Percentiles rank a stretch among this genome's conserved stretches.
Conservation (phyloP, 2,888 invertebrate genomes). For the Allacma fusca region DNA sequence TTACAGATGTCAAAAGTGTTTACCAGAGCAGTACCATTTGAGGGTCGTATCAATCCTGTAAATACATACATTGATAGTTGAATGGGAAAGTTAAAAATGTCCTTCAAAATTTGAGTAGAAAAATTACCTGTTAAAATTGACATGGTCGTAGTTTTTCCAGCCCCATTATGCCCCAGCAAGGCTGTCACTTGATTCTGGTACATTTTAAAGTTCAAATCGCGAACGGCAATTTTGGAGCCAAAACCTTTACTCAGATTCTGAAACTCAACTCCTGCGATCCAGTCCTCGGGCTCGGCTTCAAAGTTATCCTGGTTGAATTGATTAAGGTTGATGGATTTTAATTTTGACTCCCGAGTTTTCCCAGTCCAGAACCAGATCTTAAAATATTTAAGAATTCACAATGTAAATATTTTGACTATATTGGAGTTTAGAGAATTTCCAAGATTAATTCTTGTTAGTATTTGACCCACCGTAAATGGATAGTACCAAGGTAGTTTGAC, state of each 20-base stretch:
- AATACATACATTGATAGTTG: too few relatives aligned
- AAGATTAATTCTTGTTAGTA: too few relatives aligned
- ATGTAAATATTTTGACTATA: too few relatives aligned
- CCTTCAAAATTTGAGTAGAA: too few relatives aligned
- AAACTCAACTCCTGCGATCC: slow-evolving; percentile 64
- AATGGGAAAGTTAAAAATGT: too few relatives aligned
- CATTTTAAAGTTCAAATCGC: slow-evolving; percentile 72
- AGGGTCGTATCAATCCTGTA: slow-evolving; percentile 66
- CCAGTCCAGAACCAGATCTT: slow-evolving; percentile 28
- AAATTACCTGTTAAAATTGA: slow-evolving; percentile 66
- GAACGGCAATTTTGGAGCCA: slow-evolving; percentile 70
- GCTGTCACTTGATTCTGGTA: slow-evolving; percentile 77
- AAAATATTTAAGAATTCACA: background rate
- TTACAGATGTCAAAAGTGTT: slow-evolving; percentile 75
- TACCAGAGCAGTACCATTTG: slow-evolving; percentile 75
- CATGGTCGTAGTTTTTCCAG: slow-evolving; percentile 82
- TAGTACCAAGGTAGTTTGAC: slow-evolving; percentile 85
- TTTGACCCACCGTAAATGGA: slow-evolving; percentile 72
- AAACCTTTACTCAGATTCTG: slow-evolving; percentile 61
- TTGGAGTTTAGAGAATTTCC: too few relatives aligned
- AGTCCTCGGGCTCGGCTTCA: slow-evolving; percentile 64
- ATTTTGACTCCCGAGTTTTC: background rate
- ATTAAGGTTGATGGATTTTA: background rate
- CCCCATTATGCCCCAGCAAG: slow-evolving; percentile 88
- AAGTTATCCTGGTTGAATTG: slow-evolving; percentile 54